These are phyloP conservation scores for Eurystomus glaucurus DNA, from an alignment of 2,797 vertebrate genomes.

Conservation along the genomic window DNA sequence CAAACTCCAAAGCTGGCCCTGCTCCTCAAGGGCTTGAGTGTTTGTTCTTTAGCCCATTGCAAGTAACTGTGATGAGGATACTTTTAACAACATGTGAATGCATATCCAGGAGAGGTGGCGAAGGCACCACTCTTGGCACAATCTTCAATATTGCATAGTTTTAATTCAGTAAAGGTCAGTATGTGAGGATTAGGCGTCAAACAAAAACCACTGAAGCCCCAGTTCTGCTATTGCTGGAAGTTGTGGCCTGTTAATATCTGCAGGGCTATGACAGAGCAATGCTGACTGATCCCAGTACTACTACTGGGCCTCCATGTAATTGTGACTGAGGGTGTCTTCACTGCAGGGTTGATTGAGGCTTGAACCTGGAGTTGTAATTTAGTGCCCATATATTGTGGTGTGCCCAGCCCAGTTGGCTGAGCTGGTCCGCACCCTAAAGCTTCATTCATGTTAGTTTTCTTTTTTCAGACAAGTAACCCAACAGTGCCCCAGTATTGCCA, in stretches of 20 bases:
- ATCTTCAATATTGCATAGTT: slow-evolving; percentile 51
- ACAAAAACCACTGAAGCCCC: not conserved
- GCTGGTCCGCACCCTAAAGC: not conserved
- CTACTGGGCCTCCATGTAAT: not conserved
- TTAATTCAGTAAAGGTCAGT: not conserved
- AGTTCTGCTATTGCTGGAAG: rapidly evolving
- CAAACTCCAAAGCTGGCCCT: not conserved
- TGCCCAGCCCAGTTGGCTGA: not conserved
- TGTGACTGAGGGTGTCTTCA: not conserved
- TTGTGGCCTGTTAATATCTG: not conserved
- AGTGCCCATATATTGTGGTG: not conserved
- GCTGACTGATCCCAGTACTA: not conserved
- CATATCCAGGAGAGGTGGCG: not conserved
- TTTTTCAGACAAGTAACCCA: not conserved
- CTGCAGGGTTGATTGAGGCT: not conserved
- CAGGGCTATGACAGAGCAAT: not conserved
- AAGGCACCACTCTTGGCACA: not conserved
- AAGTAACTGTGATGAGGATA: not conserved
- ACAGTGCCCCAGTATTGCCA: not conserved
- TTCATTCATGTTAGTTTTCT: not conserved
- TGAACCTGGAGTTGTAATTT: not conserved
- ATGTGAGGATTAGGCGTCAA: not conserved
- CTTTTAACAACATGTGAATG: not conserved
- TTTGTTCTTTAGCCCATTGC: not conserved
- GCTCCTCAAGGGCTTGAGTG: rapidly evolving